Conservation (phyloP, 2,113 vertebrate species). For the Henicopernis longicauda region DNA sequence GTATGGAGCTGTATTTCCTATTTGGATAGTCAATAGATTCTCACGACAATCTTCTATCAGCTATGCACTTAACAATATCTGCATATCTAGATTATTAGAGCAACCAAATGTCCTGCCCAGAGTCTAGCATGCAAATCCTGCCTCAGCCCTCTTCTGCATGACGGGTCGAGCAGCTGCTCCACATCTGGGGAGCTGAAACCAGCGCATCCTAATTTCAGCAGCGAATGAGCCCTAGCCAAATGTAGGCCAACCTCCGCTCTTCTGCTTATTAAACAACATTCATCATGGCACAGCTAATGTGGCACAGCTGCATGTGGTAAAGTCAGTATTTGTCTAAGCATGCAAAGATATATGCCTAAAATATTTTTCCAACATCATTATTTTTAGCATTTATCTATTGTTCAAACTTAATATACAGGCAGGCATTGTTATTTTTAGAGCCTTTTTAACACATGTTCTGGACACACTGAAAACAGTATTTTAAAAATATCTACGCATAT, state of each 20-base stretch:
- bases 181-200: accelerated
- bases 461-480: not conserved
- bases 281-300: not conserved
- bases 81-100: not conserved
- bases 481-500: not conserved
- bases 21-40: not conserved
- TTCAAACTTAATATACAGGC: not conserved
- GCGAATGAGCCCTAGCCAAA: not conserved
- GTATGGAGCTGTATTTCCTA: not conserved
- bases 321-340: not conserved
- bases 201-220: not conserved
- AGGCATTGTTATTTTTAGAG: not conserved
- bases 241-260: not conserved
- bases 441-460: not conserved
- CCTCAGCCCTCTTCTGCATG: not conserved
- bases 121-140: no score
- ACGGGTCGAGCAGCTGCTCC: not conserved
- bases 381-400: not conserved
- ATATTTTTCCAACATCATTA: not conserved
- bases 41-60: not conserved
- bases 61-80: not conserved
- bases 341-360: not conserved
- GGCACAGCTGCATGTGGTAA: not conserved
- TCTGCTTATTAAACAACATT: not conserved
- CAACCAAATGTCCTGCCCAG: not conserved